phyloP scores from a whole-genome alignment of 1,140 invertebrate species.

The Araneus ventricosus region DNA sequence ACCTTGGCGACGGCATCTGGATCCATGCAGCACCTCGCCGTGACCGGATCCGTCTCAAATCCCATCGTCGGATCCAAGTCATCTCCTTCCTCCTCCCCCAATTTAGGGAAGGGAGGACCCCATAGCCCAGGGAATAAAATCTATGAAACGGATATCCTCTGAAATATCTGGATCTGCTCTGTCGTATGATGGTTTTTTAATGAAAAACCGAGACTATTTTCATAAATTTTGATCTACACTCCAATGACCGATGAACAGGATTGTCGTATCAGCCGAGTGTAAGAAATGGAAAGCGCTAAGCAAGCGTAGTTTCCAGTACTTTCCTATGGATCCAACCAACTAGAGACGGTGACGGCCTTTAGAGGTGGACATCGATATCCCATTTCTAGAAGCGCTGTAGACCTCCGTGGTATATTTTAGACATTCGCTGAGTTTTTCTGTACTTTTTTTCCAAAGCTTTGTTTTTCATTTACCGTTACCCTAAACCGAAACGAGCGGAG shows the following conservation, averaged over 20 bases:
- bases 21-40: constrained; percentile 84
- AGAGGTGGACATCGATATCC: constrained; percentile 10
- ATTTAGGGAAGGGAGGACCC: constrained; percentile 54
- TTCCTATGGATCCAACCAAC: background rate
- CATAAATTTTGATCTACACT: constrained; percentile 35
- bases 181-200: constrained; percentile 38
- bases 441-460: background rate
- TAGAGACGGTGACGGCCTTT: background rate
- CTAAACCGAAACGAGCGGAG: background rate
- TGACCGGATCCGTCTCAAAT: constrained; percentile 77
- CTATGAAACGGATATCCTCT: constrained; percentile 72
- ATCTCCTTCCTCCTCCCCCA: constrained; percentile 49
- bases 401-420: constrained; percentile 37
- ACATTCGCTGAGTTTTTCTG: background rate
- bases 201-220: constrained; percentile 42
- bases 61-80: constrained; percentile 60
- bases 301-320: constrained; percentile 33
- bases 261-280: background rate
- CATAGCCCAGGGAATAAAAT: constrained; percentile 67
- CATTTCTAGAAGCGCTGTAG: constrained; percentile 32
- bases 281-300: constrained; percentile 15
- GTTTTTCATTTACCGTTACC: background rate
- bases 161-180: constrained; percentile 12
- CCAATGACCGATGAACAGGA: background rate
- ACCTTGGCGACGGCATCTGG: constrained; percentile 83